These are phyloP conservation scores for Brenthis daphne DNA, from an alignment of 2,888 invertebrate genomes.

Conservation along the genomic window DNA sequence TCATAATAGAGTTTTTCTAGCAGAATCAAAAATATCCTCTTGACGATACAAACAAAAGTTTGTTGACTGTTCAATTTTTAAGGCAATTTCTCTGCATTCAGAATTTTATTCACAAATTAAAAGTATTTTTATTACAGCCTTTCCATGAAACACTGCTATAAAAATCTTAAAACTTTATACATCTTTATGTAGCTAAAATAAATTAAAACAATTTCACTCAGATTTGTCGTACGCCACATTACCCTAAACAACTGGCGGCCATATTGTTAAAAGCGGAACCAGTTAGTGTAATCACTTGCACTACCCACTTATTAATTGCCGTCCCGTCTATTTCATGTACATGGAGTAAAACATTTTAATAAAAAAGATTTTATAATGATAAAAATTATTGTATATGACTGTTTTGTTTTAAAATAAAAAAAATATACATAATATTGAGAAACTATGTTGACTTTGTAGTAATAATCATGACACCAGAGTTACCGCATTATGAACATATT, in stretches of 20 bases:
- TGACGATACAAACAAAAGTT: constrained; percentile 81
- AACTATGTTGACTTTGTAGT: constrained; percentile 41
- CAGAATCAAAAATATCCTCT: constrained; percentile 73
- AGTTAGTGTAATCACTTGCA: constrained; percentile 52
- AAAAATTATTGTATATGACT: background rate
- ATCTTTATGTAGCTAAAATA: constrained; percentile 76
- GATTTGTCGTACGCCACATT: constrained; percentile 82
- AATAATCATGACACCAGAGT: constrained; percentile 40
- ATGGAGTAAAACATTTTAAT: constrained; percentile 5
- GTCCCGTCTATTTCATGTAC: background rate
- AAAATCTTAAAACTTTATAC: constrained; percentile 76
- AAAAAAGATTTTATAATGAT: constrained; percentile 13
- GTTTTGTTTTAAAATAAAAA: constrained; percentile 6
- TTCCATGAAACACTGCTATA: constrained; percentile 78
- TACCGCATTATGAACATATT: constrained; percentile 31
- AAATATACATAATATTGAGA: constrained; percentile 28
- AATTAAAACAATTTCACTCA: constrained; percentile 78
- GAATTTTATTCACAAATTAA: constrained; percentile 72
- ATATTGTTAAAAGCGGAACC: constrained; percentile 78
- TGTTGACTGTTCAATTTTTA: constrained; percentile 82
- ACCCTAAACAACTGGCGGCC: constrained; percentile 82
- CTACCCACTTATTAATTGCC: constrained; percentile 41
- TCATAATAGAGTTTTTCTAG: constrained; percentile 72
- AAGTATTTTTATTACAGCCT: constrained; percentile 66
- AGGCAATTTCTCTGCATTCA: constrained; percentile 70